These are phyloP conservation scores for Drosophila tsacasi DNA, from an alignment of 1,140 invertebrate species.

Conservation along the genomic window DNA sequence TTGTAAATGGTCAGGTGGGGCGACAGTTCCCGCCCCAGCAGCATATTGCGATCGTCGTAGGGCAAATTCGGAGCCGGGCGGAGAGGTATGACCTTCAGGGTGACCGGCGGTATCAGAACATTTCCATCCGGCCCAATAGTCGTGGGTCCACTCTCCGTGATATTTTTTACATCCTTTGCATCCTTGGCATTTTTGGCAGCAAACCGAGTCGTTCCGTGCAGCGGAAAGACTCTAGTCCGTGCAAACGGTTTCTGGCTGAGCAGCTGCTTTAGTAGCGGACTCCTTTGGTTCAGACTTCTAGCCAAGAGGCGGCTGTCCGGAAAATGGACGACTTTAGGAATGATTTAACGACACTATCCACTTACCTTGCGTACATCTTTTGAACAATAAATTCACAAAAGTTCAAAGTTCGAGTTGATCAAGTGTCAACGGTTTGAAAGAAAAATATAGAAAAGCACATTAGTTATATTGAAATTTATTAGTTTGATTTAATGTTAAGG, in stretches of 20 bases:
- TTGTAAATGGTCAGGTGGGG: constrained; percentile 94
- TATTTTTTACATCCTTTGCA: constrained; percentile 1
- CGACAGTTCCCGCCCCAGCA: constrained; percentile 90
- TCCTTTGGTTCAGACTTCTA: background rate
- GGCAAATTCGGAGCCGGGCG: constrained; percentile 59
- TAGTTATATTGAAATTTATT: too few relatives aligned
- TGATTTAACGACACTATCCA: background rate
- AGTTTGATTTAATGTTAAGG: background rate
- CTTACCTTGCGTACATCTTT: constrained; percentile 32
- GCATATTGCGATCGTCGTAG: constrained; percentile 89
- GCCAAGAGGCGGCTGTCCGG: background rate
- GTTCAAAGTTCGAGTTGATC: background rate
- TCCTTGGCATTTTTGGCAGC: background rate
- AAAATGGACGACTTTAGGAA: background rate
- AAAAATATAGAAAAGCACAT: too few relatives aligned
- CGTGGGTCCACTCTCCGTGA: constrained; percentile 9
- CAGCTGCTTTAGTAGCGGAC: constrained; percentile 14
- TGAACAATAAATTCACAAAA: constrained; percentile 1
- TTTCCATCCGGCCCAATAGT: constrained; percentile 16
- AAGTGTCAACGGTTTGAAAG: too few relatives aligned
- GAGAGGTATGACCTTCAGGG: constrained; percentile 35
- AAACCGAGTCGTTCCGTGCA: background rate
- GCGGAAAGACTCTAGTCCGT: background rate
- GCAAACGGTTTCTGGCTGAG: background rate
- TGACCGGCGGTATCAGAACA: constrained; percentile 12